These are phyloP conservation scores for Andrena camellia DNA, from an alignment of 2,888 invertebrate species.

Conservation along the genomic window DNA sequence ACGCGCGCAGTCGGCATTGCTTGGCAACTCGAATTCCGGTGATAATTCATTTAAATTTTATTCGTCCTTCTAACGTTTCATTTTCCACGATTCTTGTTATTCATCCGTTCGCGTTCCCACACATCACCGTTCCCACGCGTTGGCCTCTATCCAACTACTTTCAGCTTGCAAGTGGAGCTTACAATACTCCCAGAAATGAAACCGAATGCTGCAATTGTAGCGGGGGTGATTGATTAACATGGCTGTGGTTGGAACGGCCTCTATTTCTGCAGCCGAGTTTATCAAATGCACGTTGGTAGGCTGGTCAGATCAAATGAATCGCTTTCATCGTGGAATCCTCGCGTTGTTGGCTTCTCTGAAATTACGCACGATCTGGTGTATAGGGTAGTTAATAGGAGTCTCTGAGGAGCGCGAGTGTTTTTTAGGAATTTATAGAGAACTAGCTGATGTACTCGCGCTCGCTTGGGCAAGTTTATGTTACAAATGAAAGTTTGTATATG, in stretches of 20 bases:
- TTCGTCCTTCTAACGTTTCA: neutral
- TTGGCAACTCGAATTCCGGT: neutral
- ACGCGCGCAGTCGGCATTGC: neutral
- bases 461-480: too few relatives aligned
- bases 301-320: neutral
- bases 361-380: neutral
- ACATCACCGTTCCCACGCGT: neutral
- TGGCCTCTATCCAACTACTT: slow-evolving; percentile 22
- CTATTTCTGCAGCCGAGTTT: neutral
- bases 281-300: neutral
- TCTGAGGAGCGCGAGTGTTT: too few relatives aligned
- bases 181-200: slow-evolving; percentile 30
- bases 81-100: slow-evolving; percentile 7
- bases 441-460: too few relatives aligned
- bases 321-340: neutral
- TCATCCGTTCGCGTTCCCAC: neutral
- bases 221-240: slow-evolving; percentile 36
- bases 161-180: slow-evolving; percentile 14
- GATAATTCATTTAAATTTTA: slow-evolving; percentile 11
- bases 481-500: too few relatives aligned
- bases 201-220: neutral
- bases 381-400: too few relatives aligned
- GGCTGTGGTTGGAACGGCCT: too few relatives aligned
- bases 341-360: neutral
- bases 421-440: too few relatives aligned